phyloP scores from a whole-genome alignment of 2,888 invertebrate genomes.

The Caenorhabditis zanzibari region DNA sequence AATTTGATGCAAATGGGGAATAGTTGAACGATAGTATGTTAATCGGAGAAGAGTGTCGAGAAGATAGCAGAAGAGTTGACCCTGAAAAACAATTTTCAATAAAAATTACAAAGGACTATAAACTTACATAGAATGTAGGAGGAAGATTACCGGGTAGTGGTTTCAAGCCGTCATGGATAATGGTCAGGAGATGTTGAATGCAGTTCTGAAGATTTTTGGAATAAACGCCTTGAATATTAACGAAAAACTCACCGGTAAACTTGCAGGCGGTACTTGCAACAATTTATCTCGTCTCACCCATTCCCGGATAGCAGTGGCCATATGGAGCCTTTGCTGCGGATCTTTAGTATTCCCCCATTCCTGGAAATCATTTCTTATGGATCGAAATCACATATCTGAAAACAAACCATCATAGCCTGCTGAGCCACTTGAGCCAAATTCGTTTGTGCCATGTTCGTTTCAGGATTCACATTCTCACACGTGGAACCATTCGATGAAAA shows the following conservation, averaged over 20 bases:
- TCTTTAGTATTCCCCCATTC: conserved; percentile 47
- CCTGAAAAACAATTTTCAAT: neutral
- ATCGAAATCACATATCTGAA: too few species aligned
- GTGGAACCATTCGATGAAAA: conserved; percentile 66
- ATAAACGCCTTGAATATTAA: neutral
- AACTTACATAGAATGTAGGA: conserved; percentile 16
- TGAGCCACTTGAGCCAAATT: conserved; percentile 24
- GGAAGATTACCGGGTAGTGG: neutral
- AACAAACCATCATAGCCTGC: conserved; percentile 40
- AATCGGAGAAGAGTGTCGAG: conserved; percentile 22
- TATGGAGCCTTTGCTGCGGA: conserved; percentile 5
- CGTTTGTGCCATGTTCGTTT: conserved; percentile 1
- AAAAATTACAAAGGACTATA: neutral
- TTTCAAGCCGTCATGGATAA: conserved; percentile 51
- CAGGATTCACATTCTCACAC: conserved; percentile 65
- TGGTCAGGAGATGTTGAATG: conserved; percentile 37
- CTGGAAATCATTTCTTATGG: conserved; percentile 28
- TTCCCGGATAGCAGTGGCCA: conserved; percentile 27
- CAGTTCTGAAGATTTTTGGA: conserved; percentile 19
- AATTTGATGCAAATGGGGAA: conserved; percentile 14
- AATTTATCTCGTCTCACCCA: conserved; percentile 51
- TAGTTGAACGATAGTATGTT: neutral
- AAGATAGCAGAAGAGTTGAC: conserved; percentile 31
- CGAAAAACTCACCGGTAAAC: conserved; percentile 14
- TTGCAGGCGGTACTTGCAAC: conserved; percentile 8